Evolutionary conservation across 2,888 invertebrate species (phyloP).

Genomic region (Boloria euphrosyne): DNA sequence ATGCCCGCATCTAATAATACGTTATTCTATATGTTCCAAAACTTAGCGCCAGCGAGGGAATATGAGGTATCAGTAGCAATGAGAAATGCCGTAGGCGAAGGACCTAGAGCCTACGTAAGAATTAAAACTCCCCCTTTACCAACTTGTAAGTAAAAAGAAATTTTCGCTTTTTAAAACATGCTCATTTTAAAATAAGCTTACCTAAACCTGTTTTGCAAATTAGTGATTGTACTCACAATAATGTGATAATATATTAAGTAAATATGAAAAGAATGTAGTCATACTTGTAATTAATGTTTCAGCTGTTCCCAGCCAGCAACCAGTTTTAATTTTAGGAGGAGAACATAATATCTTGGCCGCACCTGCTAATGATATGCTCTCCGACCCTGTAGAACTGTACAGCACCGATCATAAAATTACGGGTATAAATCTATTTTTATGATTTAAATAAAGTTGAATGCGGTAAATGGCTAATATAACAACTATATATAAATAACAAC

Average conservation of each 20-base stretch:
- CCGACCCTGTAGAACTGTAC: constrained; percentile 85
- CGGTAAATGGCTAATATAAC: neutral
- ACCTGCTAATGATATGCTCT: constrained; percentile 84
- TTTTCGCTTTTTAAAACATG: neutral
- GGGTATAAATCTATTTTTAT: constrained; percentile 51
- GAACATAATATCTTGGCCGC: constrained; percentile 86
- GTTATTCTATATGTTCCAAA: constrained; percentile 89
- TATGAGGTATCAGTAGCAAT: constrained; percentile 91
- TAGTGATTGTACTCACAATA: too few relatives aligned
- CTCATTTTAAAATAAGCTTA: too few relatives aligned
- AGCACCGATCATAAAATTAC: constrained; percentile 78
- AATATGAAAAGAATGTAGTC: too few relatives aligned
- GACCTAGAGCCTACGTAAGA: constrained; percentile 85
- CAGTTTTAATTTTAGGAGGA: constrained; percentile 86
- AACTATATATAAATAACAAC: too few relatives aligned
- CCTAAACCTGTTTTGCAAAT: too few relatives aligned
- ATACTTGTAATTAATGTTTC: constrained; percentile 43
- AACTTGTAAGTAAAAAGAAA: constrained; percentile 74
- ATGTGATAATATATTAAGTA: too few relatives aligned
- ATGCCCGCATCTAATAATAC: constrained; percentile 87
- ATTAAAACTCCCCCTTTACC: constrained; percentile 87
- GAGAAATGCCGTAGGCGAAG: constrained; percentile 90
- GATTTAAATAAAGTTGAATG: neutral
- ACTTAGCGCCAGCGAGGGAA: constrained; percentile 86
- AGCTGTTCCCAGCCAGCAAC: constrained; percentile 86